Base-by-base conservation (phyloP, 2,113 vertebrate species). In the Pyxicephalus adspersus region DNA sequence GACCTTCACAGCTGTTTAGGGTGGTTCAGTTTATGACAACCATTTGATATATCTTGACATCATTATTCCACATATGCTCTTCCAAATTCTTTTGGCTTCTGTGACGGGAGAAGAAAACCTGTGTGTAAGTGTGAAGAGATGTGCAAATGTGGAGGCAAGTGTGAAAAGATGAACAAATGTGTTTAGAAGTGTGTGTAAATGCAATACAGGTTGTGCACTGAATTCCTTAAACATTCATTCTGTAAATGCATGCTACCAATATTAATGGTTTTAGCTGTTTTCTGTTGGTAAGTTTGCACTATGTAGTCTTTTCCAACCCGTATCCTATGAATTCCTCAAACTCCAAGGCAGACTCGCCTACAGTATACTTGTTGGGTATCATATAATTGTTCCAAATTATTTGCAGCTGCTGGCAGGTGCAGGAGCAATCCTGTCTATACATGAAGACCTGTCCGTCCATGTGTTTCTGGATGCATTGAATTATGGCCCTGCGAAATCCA, bases 351-450 rank as follows among this genome's bases (percentile, higher is more conserved):
- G 45, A 54, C 45, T 20, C 3, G 11, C 25, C 29, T 3, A 31
- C 29, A 64, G 54, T 61, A 54, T 31, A 25, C 20, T 54, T 45
- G n/a, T 75, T 28, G 4, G 18, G 28, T 65, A 25, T 50, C 3
- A 11, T 29, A 17, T 6, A 6, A n/a, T 13, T 54, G 16, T 50
- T 70, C 65, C 65, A 38, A 67, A 29, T 28, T 51, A 61, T 71
- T 55, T 51, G 6, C 65, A 71, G 66, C 65, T 80, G 66, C 34
- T 80, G 54, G 55, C 31, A 77, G 31, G 31, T 70, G 31, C 65
- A 19, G 5, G 70, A 71, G 54, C 23, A 16, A 50, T 51, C 61
- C 29, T 71, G 77, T 60, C 77, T 15, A 5, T 38, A 63, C 28
- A 25, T 26, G 64, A 60, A 34, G n/a, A 17, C 45, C 45, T 54